A percentile compares a stretch with the other conserved stretches of the same genome.
Evolutionary conservation across 1,140 invertebrate species (phyloP).

Genomic region (Zaprionus kolodkinae): DNA sequence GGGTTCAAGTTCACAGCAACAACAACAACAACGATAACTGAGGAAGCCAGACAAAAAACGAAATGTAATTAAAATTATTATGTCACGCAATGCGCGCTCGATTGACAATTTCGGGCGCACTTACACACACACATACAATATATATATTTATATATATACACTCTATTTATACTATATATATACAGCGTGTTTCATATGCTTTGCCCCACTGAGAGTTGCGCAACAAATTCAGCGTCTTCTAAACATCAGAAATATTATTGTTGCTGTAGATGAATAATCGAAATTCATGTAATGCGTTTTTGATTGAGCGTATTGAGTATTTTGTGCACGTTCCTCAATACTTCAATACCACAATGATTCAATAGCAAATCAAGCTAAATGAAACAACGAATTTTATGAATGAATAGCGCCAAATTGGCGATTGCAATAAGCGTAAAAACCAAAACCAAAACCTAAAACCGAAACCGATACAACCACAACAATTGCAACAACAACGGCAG

Average conservation of each 20-base stretch:
- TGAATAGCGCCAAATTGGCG: conserved; percentile 74
- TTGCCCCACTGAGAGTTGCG: conserved; percentile 34
- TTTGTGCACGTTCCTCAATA: conserved; percentile 60
- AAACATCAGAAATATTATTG: conserved; percentile 23
- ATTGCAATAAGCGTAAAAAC: conserved; percentile 43
- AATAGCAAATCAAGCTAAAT: conserved; percentile 58
- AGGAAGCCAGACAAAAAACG: conserved; percentile 17
- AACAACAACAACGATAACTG: conserved; percentile 15
- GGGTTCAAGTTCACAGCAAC: conserved; percentile 68
- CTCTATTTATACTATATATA: background rate
- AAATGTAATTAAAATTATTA: conserved; percentile 77
- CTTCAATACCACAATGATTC: conserved; percentile 47
- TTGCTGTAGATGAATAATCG: conserved; percentile 50
- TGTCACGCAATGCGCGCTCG: conserved; percentile 62
- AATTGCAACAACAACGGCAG: conserved; percentile 32
- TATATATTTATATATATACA: background rate
- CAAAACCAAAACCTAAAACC: conserved; percentile 19
- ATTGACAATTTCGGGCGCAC: conserved; percentile 38
- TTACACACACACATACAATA: background rate
- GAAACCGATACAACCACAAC: conserved; percentile 25
- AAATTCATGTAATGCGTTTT: conserved; percentile 77
- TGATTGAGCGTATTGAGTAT: conserved; percentile 72
- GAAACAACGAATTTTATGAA: conserved; percentile 70
- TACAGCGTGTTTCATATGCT: background rate
- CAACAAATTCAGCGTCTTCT: conserved; percentile 31